Evolutionary conservation across 2,113 vertebrate species (phyloP).

Genomic region (Menidia beryllina): DNA sequence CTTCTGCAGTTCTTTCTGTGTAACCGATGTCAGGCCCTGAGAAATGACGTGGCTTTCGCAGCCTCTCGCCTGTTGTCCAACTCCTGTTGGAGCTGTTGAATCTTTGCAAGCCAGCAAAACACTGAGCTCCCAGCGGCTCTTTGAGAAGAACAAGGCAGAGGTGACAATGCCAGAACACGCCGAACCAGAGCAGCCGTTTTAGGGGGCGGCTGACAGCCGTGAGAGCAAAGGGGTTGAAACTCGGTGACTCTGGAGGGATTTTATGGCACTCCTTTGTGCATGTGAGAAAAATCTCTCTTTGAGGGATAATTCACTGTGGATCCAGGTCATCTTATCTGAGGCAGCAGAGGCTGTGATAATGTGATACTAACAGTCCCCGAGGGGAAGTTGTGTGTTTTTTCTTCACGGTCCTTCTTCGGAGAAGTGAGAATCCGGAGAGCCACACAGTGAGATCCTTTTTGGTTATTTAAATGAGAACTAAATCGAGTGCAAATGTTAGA

Average conservation of each 20-base stretch:
- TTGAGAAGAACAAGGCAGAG: constrained; percentile 18
- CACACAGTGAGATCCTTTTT: background rate
- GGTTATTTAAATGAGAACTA: background rate
- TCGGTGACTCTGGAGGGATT: constrained; percentile 3
- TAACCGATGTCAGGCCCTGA: constrained; percentile 36
- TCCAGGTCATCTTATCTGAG: constrained; percentile 34
- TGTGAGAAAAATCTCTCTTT: constrained; percentile 7
- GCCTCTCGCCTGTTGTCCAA: background rate
- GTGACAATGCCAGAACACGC: constrained; percentile 10
- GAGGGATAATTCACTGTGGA: constrained; percentile 13
- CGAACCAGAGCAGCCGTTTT: background rate
- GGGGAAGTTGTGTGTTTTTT: constrained; percentile 8
- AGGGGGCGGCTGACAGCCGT: background rate
- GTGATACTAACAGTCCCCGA: constrained; percentile 5
- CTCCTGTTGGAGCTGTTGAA: constrained; percentile 2
- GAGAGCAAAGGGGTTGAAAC: background rate
- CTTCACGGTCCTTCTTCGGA: background rate
- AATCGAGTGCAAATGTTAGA: background rate
- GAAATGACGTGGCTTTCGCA: background rate
- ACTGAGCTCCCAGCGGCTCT: constrained; percentile 3
- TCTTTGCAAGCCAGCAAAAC: constrained; percentile 1
- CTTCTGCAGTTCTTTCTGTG: background rate
- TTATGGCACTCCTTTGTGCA: background rate
- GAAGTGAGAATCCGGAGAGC: background rate
- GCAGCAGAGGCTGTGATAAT: constrained; percentile 11